phyloP scores from a whole-genome alignment of 2,113 vertebrate genomes.

The Macquaria ambigua region DNA sequence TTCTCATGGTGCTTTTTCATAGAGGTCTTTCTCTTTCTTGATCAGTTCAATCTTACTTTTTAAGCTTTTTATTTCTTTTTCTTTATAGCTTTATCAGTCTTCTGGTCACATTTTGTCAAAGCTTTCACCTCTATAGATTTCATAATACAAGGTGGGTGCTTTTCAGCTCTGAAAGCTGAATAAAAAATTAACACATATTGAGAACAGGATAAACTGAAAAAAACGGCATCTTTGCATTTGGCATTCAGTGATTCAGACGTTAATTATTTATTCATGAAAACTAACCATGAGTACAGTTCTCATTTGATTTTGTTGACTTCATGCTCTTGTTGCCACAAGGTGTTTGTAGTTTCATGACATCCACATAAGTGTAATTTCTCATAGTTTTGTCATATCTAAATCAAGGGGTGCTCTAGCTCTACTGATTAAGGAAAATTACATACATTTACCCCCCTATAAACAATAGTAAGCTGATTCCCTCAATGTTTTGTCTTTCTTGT shows the following conservation, averaged over 20 bases:
- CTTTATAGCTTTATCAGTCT: neutral
- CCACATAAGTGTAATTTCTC: neutral
- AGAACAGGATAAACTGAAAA: neutral
- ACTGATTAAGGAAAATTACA: neutral
- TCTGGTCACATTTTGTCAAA: neutral
- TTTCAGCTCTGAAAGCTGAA: neutral
- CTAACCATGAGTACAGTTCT: neutral
- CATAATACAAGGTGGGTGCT: neutral
- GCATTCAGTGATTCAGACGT: neutral
- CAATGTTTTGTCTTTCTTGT: neutral
- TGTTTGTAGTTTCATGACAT: neutral
- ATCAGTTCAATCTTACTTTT: neutral
- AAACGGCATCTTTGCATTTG: neutral
- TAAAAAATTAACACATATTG: neutral
- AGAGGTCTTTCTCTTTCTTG: neutral
- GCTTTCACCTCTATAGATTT: conserved; percentile 3
- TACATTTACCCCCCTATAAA: neutral
- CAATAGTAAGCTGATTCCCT: neutral
- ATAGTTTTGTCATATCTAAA: neutral
- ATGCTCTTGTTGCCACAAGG: neutral
- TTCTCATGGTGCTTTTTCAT: neutral
- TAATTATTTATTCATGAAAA: conserved; percentile 8
- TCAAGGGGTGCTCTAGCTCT: neutral
- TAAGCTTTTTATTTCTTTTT: neutral
- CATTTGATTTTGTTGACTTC: neutral